These are phyloP conservation scores for Herminia tarsipennalis DNA, from an alignment of 2,888 invertebrate species.

Conservation along the genomic window DNA sequence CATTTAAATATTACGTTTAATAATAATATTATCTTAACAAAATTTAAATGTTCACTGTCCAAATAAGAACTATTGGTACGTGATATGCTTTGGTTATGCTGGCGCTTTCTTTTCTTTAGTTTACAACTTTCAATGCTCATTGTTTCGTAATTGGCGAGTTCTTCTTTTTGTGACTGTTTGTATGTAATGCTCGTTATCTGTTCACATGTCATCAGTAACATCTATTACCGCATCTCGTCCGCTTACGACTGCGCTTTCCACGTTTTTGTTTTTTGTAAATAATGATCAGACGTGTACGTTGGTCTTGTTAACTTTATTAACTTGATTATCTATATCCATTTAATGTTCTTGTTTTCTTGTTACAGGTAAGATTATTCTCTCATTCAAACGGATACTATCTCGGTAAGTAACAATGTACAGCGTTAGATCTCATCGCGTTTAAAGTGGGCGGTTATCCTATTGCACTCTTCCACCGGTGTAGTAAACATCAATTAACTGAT, in stretches of 20 bases:
- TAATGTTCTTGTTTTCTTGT: constrained; percentile 57
- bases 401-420: constrained; percentile 57
- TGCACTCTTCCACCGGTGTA: constrained; percentile 58
- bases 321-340: constrained; percentile 42
- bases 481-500: constrained; percentile 83
- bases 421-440: constrained; percentile 44
- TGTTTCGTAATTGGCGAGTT: constrained; percentile 76
- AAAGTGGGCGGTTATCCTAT: constrained; percentile 45
- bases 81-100: constrained; percentile 61
- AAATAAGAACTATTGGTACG: constrained; percentile 47
- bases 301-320: constrained; percentile 64
- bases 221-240: constrained; percentile 67
- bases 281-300: constrained; percentile 50
- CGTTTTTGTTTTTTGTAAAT: constrained; percentile 33
- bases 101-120: constrained; percentile 74
- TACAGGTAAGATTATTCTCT: constrained; percentile 72
- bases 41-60: constrained; percentile 44
- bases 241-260: constrained; percentile 59
- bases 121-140: constrained; percentile 74
- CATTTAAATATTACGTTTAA: constrained; percentile 13
- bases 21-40: constrained; percentile 5
- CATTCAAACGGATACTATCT: constrained; percentile 36
- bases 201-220: constrained; percentile 72
- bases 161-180: constrained; percentile 54
- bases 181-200: constrained; percentile 67